phyloP scores from a whole-genome alignment of 2,797 vertebrate species.

The Ptychobarbus kaznakovi region DNA sequence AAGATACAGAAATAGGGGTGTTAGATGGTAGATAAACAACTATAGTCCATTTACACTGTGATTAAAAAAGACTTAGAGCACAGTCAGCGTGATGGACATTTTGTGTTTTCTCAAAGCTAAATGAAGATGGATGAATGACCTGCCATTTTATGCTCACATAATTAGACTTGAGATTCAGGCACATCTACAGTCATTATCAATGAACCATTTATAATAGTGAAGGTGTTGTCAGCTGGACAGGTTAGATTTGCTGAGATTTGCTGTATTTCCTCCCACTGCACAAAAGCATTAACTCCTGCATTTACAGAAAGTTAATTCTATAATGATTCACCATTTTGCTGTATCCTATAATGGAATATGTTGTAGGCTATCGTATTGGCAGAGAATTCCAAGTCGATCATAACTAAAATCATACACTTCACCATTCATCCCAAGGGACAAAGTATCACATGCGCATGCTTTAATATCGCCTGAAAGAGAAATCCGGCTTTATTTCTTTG shows the following conservation, averaged over 20 bases:
- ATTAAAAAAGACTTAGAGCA: constrained; percentile 34
- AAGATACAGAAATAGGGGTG: not conserved
- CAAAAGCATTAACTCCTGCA: constrained; percentile 2
- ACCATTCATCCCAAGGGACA: not conserved
- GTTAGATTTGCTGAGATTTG: constrained; percentile 42
- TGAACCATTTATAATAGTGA: constrained; percentile 43
- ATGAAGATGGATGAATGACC: constrained; percentile 44
- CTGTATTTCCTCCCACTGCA: constrained; percentile 5
- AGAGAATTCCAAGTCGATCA: not conserved
- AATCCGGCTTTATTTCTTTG: not conserved
- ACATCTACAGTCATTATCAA: constrained; percentile 30
- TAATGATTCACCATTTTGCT: constrained; percentile 12
- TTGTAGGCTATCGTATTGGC: not conserved
- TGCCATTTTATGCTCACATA: constrained; percentile 27
- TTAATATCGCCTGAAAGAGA: not conserved
- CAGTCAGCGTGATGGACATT: constrained; percentile 35
- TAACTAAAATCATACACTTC: constrained; percentile 21
- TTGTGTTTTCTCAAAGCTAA: constrained; percentile 20
- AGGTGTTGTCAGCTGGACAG: constrained; percentile 29
- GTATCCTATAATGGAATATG: not conserved
- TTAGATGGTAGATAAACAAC: constrained; percentile 34
- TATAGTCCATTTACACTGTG: constrained; percentile 24
- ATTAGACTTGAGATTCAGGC: constrained; percentile 23
- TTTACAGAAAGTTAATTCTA: constrained; percentile 18
- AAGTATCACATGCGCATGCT: not conserved